Evolutionary conservation across 1,140 invertebrate genomes (phyloP), one percentile per base, ranked within the genome.

Genomic region (Papilio glaucus): DNA sequence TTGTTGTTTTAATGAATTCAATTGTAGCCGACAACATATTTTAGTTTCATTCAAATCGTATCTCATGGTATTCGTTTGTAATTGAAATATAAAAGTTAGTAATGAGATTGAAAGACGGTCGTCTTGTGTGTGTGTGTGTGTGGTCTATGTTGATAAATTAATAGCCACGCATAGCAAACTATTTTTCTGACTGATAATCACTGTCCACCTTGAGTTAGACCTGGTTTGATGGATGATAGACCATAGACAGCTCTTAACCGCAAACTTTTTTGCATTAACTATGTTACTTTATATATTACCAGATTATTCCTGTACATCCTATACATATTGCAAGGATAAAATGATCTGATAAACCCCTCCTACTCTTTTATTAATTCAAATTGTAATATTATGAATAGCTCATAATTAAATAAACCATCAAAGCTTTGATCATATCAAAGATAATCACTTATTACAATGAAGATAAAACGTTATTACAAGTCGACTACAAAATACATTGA

Each of bases 1-100:
- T 57, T 57, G 49, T 57, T 57, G 24, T 57, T 24, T 10, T 57
- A 57, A 57, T 57, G 49, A 57, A 57, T 57, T 57, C 21, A 26
- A 57, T 57, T 57, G 49, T 57, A 24, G 21, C 1, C 49, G 49
- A 57, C 12, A 21, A 57, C 18, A 57, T 57, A 21, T 24, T 57
- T 57, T 57, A 57, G 49, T 57, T 57, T 21, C 49, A 57, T 57
- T 57, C 13, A 57, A 57, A 24, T 57, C 1, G 49, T 57, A 21
- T 24, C 18, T 24, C 49, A 57, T 57, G 49, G 49, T 26, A 10
- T 57, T 10, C 15, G 21, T 57, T 57, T 57, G 21, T 57, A 24
- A 57, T 57, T 57, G 49, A 57, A 49, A 49, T 49, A 49, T 18
- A 49, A 49, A 26, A 21, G 49, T 10, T 9, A 12, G 24, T 57